These are phyloP conservation scores for Drosophila azteca DNA, from an alignment of 1,140 invertebrate genomes.

Conservation along the genomic window DNA sequence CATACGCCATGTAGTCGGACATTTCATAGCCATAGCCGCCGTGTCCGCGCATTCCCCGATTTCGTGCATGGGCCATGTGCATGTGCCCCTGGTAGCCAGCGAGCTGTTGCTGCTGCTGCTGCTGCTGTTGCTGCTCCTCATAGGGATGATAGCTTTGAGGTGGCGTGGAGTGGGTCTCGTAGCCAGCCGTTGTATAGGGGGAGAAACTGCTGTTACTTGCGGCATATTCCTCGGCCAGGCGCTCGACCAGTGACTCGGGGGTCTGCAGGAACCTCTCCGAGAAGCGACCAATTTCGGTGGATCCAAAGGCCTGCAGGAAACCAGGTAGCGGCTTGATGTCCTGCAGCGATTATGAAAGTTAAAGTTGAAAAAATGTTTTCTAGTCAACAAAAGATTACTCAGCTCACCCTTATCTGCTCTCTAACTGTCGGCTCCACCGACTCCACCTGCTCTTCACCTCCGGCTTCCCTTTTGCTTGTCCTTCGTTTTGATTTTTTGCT, in stretches of 20 bases:
- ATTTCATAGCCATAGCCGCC: conserved; percentile 41
- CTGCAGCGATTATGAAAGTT: conserved; percentile 29
- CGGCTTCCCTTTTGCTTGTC: conserved; percentile 45
- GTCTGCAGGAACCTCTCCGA: conserved; percentile 85
- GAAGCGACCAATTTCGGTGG: conserved; percentile 90
- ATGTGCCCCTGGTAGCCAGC: conserved; percentile 25
- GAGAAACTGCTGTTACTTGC: conserved; percentile 15
- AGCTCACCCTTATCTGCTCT: conserved; percentile 68
- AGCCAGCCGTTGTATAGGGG: conserved; percentile 22
- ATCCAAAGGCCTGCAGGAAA: conserved; percentile 91
- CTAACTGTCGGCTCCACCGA: conserved; percentile 54
- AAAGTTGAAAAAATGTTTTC: not conserved
- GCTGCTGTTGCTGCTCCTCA: conserved; percentile 39
- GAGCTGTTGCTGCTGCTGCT: conserved; percentile 33
- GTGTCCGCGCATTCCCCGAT: conserved; percentile 50
- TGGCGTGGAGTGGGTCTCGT: conserved; percentile 29
- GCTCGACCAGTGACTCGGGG: conserved; percentile 64
- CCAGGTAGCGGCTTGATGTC: conserved; percentile 86
- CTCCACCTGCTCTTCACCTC: conserved; percentile 39
- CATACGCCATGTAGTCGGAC: conserved; percentile 75
- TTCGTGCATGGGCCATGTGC: conserved; percentile 31
- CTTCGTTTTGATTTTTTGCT: conserved; percentile 80
- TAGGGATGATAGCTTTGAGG: conserved; percentile 57
- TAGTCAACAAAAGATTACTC: not conserved
- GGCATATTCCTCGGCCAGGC: conserved; percentile 61